Evolutionary conservation across 2,797 vertebrate genomes (phyloP), one percentile per base, ranked within the genome.

Genomic region (Distichodus sexfasciatus): DNA sequence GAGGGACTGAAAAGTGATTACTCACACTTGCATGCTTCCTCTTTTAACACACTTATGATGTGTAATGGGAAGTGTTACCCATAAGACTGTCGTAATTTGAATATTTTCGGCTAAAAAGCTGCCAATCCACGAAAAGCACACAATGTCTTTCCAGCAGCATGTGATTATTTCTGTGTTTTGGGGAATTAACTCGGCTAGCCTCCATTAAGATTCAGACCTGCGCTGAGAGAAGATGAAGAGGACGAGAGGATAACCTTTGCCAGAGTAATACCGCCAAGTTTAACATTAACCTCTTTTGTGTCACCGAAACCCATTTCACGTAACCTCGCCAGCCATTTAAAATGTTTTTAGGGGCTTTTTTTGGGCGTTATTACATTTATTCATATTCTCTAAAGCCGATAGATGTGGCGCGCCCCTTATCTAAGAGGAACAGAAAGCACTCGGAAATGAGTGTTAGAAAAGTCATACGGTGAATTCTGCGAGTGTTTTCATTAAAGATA

Each of bases 401-500:
- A 65, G 55, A 66, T 57, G 35, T 31, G 29, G n/a, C 57, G n/a
- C 57, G 53, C 19, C 14, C 21, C 62, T 72, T 66, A 72, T 76
- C 51, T 71, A 63, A 48, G 63, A 23, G 15, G 26, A 67, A 69
- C 60, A 72, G 48, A 65, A 78, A 73, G 62, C 58, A 26, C 50
- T 19, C 3, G 1, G 31, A 76, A 76, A 76, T 57, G 12, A 60
- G 38, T 48, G 28, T 69, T 69, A 58, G 75, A 82, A 76, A 71
- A 66, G 54, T 64, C 54, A 51, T 46, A 43, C 36, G 43, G 60
- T 36, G 48, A 46, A 54, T 50, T 74, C 54, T 69, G 38, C 47
- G 74, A 66, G 55, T 7, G 35, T 63, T 63, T 76, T 67, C 54
- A 70, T 80, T 61, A 68, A 69, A 71, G 70, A 74, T 75, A 57